Evolutionary conservation across 2,113 vertebrate genomes (phyloP).

Genomic region (Microtus pennsylvanicus): DNA sequence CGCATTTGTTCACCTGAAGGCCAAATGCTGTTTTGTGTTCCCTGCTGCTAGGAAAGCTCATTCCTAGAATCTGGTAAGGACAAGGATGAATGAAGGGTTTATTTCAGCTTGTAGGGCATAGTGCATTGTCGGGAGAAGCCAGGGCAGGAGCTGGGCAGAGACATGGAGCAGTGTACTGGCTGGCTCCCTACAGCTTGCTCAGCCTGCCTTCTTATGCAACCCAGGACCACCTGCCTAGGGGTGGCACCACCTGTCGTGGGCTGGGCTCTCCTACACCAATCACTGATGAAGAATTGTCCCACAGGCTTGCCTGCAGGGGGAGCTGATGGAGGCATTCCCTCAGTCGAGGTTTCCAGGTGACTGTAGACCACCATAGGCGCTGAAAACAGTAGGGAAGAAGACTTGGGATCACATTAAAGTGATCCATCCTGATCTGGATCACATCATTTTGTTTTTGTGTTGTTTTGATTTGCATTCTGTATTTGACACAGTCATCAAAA

Average conservation of each 20-base stretch:
- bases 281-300: no score
- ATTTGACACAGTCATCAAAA: neutral
- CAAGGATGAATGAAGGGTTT: neutral
- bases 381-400: no score
- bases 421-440: no score
- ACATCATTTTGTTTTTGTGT: neutral
- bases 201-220: neutral
- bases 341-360: neutral
- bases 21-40: neutral
- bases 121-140: neutral
- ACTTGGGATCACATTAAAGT: neutral
- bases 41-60: neutral
- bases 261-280: neutral
- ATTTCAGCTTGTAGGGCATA: neutral
- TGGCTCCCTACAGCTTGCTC: neutral
- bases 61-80: neutral
- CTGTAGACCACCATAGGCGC: neutral
- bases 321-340: neutral
- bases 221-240: neutral
- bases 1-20: neutral
- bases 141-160: neutral
- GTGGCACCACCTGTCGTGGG: neutral
- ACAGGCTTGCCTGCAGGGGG: neutral
- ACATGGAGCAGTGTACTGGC: neutral
- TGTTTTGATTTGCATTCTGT: neutral